These are phyloP conservation scores for Noctilio leporinus DNA, from an alignment of 2,113 vertebrate genomes.

Conservation along the genomic window DNA sequence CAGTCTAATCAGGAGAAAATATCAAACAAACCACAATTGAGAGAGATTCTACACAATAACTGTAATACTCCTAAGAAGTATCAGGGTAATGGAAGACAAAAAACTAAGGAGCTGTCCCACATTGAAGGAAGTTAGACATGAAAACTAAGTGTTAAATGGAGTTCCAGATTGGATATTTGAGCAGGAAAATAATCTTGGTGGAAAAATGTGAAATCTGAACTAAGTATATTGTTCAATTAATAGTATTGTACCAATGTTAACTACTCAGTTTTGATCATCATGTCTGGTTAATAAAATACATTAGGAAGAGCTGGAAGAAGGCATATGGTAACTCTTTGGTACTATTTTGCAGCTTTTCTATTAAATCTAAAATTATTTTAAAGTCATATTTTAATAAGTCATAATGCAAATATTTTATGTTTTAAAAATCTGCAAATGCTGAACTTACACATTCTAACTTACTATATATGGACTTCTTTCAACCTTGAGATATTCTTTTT, in stretches of 20 bases:
- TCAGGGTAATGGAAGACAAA: background rate
- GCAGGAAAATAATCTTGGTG: background rate
- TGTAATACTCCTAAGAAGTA: background rate
- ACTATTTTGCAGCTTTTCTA: background rate
- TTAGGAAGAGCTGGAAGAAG: background rate
- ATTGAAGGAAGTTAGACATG: background rate
- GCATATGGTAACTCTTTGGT: background rate
- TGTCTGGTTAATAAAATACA: background rate
- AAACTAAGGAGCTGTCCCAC: background rate
- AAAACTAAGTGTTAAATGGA: background rate
- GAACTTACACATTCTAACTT: background rate
- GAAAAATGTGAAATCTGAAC: background rate
- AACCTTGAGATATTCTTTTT: background rate
- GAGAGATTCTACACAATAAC: background rate
- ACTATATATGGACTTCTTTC: background rate
- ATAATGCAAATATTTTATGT: background rate
- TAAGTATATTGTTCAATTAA: background rate
- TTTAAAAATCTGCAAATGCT: background rate
- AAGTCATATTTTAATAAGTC: background rate
- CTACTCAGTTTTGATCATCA: background rate
- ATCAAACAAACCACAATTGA: background rate
- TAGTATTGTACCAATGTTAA: background rate
- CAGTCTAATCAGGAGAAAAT: background rate
- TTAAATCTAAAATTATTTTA: conserved; percentile 34
- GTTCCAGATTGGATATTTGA: background rate